A percentile compares a stretch with the other conserved stretches of the same genome.
Evolutionary conservation across 2,797 vertebrate species (phyloP).

Genomic region (Aeoliscus strigatus): DNA sequence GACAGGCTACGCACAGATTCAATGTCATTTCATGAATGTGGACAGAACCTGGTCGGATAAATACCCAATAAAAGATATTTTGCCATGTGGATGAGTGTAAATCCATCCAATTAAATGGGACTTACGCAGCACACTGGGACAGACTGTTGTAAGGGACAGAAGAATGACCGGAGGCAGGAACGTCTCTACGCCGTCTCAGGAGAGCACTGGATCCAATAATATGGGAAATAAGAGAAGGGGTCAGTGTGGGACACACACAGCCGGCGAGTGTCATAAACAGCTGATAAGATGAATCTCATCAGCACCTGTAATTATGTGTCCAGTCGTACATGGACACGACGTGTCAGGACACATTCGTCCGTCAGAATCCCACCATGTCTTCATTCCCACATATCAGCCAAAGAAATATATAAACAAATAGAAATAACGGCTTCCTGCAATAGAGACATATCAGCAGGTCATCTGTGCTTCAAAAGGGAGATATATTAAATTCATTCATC

Average conservation of each 20-base stretch:
- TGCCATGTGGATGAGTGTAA: constrained; percentile 62
- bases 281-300: no score
- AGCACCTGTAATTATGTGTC: constrained; percentile 31
- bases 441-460: constrained; percentile 63
- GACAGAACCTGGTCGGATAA: constrained; percentile 59
- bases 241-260: constrained; percentile 31
- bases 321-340: constrained; percentile 41
- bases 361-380: constrained; percentile 57
- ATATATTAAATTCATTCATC: constrained; percentile 74
- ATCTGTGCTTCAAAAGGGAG: constrained; percentile 69
- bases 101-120: constrained; percentile 73
- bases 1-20: no score
- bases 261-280: no score
- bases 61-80: constrained; percentile 64
- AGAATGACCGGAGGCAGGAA: constrained; percentile 57
- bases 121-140: constrained; percentile 58
- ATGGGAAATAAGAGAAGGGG: constrained; percentile 50
- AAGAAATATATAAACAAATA: constrained; percentile 4
- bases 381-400: constrained; percentile 38
- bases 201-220: constrained; percentile 62
- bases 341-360: constrained; percentile 58
- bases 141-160: constrained; percentile 54
- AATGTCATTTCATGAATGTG: constrained; percentile 62
- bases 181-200: constrained; percentile 43
- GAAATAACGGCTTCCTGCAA: constrained; percentile 43